These are phyloP conservation scores for Orgyia antiqua DNA, from an alignment of 2,888 invertebrate species.

Conservation along the genomic window DNA sequence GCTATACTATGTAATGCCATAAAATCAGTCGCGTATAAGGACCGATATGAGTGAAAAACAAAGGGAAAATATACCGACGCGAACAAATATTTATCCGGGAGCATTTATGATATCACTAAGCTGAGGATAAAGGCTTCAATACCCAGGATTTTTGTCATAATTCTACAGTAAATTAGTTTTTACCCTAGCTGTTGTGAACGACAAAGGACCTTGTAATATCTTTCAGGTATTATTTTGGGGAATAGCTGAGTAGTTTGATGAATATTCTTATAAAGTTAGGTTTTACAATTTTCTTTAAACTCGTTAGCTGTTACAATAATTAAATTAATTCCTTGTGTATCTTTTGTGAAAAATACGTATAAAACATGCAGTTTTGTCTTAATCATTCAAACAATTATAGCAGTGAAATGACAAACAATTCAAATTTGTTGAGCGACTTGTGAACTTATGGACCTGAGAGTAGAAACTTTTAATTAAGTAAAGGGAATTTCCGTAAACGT, in stretches of 20 bases:
- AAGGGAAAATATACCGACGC: constrained; percentile 14
- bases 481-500: constrained; percentile 49
- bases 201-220: not conserved
- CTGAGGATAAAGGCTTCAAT: constrained; percentile 14
- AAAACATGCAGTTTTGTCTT: no score
- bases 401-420: constrained; percentile 30
- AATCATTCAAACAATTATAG: constrained; percentile 27
- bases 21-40: constrained; percentile 40
- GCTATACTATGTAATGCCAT: constrained; percentile 31
- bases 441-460: constrained; percentile 29
- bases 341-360: no score
- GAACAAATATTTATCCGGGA: not conserved
- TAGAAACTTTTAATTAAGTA: constrained; percentile 64
- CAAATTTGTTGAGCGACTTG: constrained; percentile 34
- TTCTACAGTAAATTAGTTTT: constrained; percentile 24
- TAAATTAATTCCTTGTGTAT: no score
- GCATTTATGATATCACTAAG: constrained; percentile 19
- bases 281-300: no score
- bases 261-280: no score
- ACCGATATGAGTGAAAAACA: constrained; percentile 36
- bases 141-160: constrained; percentile 24
- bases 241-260: no score
- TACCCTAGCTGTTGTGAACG: constrained; percentile 4
- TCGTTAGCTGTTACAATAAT: no score
- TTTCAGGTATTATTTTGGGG: constrained; percentile 1